Evolutionary conservation across 2,888 invertebrate genomes (phyloP), one percentile per base, ranked within the genome.

Genomic region (Chalcis sispes): DNA sequence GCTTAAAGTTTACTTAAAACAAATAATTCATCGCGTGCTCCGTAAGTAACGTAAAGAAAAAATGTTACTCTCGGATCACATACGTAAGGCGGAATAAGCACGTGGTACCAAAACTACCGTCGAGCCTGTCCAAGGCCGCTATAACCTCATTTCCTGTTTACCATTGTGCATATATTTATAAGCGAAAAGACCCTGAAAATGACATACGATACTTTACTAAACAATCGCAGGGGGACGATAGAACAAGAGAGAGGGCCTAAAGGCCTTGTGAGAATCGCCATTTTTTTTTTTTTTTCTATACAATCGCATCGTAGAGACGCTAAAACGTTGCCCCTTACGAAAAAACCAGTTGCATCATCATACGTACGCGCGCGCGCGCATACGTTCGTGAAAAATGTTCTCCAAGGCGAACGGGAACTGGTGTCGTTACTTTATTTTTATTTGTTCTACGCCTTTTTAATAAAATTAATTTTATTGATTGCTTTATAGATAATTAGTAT

Each of bases 81-180:
- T n/a, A 29, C 1, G n/a, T 5, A 5, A 7, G 10, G n/a, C 15
- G 23, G 36, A 18, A n/a, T 29, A 13, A 58, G 48, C 54, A 7
- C 54, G 32, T 20, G 56, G 48, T 65, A 72, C 48, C 65, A 65
- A 58, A 71, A 29, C 64, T 25, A 42, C 46, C 18, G 25, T 20
- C 15, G 32, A 5, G 23, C 40, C n/a, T 65, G 23, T 40, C 27
- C 29, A 66, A 66, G 71, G 71, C 46, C 42, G 52, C 59, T 54
- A 27, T 61, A 72, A 46, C 56, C 61, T 72, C 71, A 20, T 76
- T 76, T 76, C 71, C 71, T 72, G 75, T 67, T 73, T 77, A 77
- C 72, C 58, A 69, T 52, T 52, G 48, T 32, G 23, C 48, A 20
- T 3, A 27, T 42, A 48, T 42, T 23, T 72, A 56, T 10, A 25